Evolutionary conservation across 2,888 invertebrate genomes (phyloP), one percentile per base, ranked within the genome.

Genomic region (Capitulum mitella): DNA sequence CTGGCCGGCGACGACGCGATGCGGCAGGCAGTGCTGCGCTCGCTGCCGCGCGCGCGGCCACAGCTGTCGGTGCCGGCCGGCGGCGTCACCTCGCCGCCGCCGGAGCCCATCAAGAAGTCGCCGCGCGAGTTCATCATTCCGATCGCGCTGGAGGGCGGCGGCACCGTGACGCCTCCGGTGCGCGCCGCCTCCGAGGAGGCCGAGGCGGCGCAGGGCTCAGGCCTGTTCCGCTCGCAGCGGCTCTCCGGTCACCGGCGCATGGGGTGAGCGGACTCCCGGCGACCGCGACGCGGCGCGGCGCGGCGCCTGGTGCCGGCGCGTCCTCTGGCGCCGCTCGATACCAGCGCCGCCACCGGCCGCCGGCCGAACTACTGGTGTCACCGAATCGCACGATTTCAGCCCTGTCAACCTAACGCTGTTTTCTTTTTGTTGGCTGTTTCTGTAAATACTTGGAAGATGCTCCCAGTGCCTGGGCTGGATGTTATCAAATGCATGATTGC

Each of bases 121-220:
- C 93, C 94, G 29, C 89, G 95, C 74, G 95, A 95, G 87, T 94
- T 93, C 84, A 94, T 95, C 84, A 95, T 95, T 86, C 95, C 95
- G n/a, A 95, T 95, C 84, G 93, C 94, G 32, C 92, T 95, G 79
- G 95, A 95, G 86, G 95, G 94, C 83, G 94, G 93, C 81, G 94
- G 94, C 81, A 93, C 92, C 85, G 92, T 93, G 12, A 92, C 92
- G 37, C 92, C 93, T 14, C 81, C 81, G 2, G 29, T 78, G 48
- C 61, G 70, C 76, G 77, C 78, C n/a, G n/a, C 78, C 34, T 43
- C 40, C 22, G 78, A 78, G 46, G 61, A 48, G 78, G 54, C 64
- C 12, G 43, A 43, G 40, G 8, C n/a, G 5, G 48, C 78, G 16
- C 51, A 26, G 29, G 70, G 70, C 8, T 22, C 37, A 8, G 70